phyloP scores from a whole-genome alignment of 2,797 vertebrate genomes.

The Falco cherrug region DNA sequence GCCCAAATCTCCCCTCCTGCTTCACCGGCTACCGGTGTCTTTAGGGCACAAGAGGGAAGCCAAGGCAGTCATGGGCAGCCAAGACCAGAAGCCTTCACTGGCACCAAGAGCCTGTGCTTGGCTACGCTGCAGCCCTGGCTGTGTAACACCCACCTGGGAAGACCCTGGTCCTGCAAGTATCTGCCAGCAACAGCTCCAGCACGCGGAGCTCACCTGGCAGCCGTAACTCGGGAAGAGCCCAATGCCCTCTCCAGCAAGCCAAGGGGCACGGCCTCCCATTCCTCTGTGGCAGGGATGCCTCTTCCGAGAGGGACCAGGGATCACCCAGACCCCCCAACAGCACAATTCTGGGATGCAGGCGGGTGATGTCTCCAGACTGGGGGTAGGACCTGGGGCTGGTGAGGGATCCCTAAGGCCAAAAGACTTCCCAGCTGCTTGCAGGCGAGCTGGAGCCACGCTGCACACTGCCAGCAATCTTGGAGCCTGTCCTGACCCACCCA shows the following conservation, averaged over 20 bases:
- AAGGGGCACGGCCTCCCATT: neutral
- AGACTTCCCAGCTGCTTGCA: neutral
- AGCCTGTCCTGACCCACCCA: neutral
- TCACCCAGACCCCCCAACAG: rapidly evolving
- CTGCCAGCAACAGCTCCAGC: rapidly evolving
- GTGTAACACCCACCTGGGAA: neutral
- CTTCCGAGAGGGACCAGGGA: no score
- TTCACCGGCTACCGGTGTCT: rapidly evolving
- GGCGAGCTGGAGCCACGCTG: neutral
- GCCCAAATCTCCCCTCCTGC: neutral
- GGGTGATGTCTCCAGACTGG: neutral
- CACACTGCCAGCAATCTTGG: neutral
- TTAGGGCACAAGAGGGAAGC: neutral
- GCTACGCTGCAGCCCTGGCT: rapidly evolving
- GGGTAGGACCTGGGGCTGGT: neutral
- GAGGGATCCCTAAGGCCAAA: neutral
- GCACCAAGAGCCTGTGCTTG: neutral
- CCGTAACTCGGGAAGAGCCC: neutral
- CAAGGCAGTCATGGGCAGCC: neutral
- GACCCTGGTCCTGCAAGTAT: rapidly evolving
- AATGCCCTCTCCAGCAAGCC: neutral
- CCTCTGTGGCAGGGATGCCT: neutral
- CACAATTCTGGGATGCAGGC: rapidly evolving
- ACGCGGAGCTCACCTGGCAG: neutral
- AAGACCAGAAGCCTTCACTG: neutral